Percentiles rank a stretch among this genome's conserved stretches.
phyloP scores from a whole-genome alignment of 1,140 invertebrate genomes.

The Meloidogyne hapla region DNA sequence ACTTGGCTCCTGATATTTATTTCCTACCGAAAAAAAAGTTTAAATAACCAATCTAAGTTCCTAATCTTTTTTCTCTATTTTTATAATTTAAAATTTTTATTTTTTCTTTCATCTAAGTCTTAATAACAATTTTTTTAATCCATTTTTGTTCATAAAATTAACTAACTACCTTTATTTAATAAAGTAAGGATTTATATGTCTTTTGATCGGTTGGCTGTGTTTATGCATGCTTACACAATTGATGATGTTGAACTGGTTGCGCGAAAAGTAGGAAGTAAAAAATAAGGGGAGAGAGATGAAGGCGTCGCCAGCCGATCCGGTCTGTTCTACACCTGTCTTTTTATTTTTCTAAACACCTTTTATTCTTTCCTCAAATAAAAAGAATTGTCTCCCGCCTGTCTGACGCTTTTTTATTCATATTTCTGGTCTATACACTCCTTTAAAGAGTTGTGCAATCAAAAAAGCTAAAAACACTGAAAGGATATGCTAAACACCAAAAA shows the following conservation, averaged over 20 bases:
- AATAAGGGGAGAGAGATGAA: not conserved
- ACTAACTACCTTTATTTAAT: not conserved
- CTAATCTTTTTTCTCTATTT: no score
- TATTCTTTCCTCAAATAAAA: not conserved
- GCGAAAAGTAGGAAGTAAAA: not conserved
- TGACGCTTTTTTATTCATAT: not conserved
- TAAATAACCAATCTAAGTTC: no score
- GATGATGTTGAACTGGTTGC: not conserved
- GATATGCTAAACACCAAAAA: not conserved
- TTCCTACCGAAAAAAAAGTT: no score
- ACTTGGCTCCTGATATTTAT: no score
- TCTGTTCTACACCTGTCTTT: not conserved
- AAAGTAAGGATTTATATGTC: not conserved
- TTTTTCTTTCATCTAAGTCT: no score
- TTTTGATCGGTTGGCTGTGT: not conserved
- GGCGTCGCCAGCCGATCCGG: constrained; percentile 3
- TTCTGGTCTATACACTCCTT: not conserved
- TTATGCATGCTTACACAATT: not conserved
- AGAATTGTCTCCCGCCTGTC: not conserved
- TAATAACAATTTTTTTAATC: no score
- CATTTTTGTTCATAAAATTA: not conserved
- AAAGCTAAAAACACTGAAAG: not conserved
- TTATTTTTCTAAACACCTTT: not conserved
- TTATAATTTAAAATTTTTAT: no score
- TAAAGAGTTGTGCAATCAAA: not conserved